Evolutionary conservation across 2,888 invertebrate species (phyloP).

Genomic region (Cephus nigrinus): DNA sequence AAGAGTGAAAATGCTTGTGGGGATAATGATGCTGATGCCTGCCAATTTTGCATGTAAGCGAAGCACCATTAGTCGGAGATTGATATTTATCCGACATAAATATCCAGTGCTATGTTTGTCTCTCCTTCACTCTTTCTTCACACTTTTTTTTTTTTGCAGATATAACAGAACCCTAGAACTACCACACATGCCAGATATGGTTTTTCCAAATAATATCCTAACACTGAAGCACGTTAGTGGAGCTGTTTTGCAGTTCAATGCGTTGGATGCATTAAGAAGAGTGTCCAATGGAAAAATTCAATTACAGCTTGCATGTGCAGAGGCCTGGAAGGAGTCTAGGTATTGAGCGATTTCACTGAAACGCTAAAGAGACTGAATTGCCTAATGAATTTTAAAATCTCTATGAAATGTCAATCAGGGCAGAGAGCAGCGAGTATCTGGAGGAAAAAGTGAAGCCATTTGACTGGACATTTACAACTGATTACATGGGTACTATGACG

Average conservation of each 20-base stretch:
- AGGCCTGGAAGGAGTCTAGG: slow-evolving; percentile 93
- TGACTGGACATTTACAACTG: slow-evolving; percentile 98
- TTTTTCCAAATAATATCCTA: slow-evolving; percentile 92
- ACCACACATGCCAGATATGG: slow-evolving; percentile 98
- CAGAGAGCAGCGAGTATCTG: slow-evolving; percentile 70
- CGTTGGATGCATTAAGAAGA: slow-evolving; percentile 87
- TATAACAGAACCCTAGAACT: slow-evolving; percentile 79
- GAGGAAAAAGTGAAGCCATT: slow-evolving; percentile 87
- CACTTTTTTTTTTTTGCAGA: slow-evolving; percentile 66
- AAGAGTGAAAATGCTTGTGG: slow-evolving; percentile 71
- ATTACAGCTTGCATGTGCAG: slow-evolving; percentile 89
- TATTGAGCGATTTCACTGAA: slow-evolving; percentile 51
- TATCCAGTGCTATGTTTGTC: background rate
- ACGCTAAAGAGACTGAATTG: background rate
- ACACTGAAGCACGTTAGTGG: slow-evolving; percentile 77
- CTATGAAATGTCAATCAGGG: slow-evolving; percentile 66
- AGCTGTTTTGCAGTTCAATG: slow-evolving; percentile 82
- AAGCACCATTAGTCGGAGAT: too few relatives aligned
- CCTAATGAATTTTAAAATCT: background rate
- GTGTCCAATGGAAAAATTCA: slow-evolving; percentile 81
- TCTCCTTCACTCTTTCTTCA: background rate
- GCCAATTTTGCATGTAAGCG: slow-evolving; percentile 73
- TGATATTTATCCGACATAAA: background rate
- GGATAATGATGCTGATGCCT: slow-evolving; percentile 66
- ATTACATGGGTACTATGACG: slow-evolving; percentile 85